Percentiles rank a stretch among this genome's conserved stretches.
These are phyloP conservation scores for Notodonta ziczac DNA, from an alignment of 2,888 invertebrate species.

Conservation along the genomic window DNA sequence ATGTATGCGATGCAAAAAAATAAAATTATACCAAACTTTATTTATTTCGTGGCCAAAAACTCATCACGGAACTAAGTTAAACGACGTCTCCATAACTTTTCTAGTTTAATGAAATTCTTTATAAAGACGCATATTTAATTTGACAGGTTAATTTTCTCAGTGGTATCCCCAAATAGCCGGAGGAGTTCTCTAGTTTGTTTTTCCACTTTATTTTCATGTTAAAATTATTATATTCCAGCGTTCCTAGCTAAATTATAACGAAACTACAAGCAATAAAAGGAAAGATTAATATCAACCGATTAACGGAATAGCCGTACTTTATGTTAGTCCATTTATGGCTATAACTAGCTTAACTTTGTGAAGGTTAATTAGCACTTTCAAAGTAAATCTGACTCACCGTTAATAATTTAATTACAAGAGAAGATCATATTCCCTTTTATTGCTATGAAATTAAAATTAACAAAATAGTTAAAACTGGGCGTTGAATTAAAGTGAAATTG, in stretches of 20 bases:
- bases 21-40: constrained; percentile 42
- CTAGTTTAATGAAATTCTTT: constrained; percentile 52
- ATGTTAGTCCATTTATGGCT: constrained; percentile 10
- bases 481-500: no score
- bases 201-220: background rate
- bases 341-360: constrained; percentile 21
- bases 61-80: constrained; percentile 43
- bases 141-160: constrained; percentile 42
- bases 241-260: constrained; percentile 41
- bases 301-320: constrained; percentile 20
- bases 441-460: no score
- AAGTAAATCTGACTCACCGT: constrained; percentile 23
- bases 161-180: constrained; percentile 11
- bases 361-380: constrained; percentile 30
- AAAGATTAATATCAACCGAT: constrained; percentile 46
- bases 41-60: constrained; percentile 51
- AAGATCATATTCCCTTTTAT: no score
- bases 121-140: constrained; percentile 48
- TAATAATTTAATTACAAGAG: constrained; percentile 17
- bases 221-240: constrained; percentile 13
- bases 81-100: constrained; percentile 49
- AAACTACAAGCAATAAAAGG: constrained; percentile 46
- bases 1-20: constrained; percentile 27
- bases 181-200: constrained; percentile 14
- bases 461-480: no score